Base-by-base conservation (phyloP, 2,113 vertebrate genomes). In the Macquaria australasica region DNA sequence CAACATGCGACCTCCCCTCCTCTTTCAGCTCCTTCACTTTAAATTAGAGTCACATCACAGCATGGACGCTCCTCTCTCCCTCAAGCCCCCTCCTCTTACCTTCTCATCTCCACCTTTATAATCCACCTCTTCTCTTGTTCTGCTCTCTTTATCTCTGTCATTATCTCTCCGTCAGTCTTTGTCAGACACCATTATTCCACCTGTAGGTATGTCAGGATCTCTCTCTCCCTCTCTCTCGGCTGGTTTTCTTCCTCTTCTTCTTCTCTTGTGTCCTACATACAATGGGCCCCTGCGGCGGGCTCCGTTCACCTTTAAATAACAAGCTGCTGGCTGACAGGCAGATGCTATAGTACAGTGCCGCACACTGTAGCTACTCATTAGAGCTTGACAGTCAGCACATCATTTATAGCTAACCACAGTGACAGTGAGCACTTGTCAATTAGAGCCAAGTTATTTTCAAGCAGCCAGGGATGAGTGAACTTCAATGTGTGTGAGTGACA, bases 21-120 rank as follows among this genome's bases (percentile, higher is more conserved):
- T 92, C 87, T 78, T 87, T 91, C 85, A 90, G 79, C 85, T 91
- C 89, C 87, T 91, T 94, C 93, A 90, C 88, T 87, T 92, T 88
- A 92, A 86, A 94, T 94, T 87, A 91, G 73, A 92, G 79, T 92
- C 93, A 92, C 83, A 83, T 77, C 76, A 77, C 72, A 83, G 77
- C 88, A 91, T 79, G 77, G 56, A 73, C 18, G 45, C 79, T 83
- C 73, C 79, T 83, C 73, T 76, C 81, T 51, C 79, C 60, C 83
- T 28, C 37, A 66, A 50, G 14, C 58, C 25, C 55, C 14, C 1
- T 14, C 9, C 81, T 70, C 59, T 72, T 72, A 86, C 79, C 62
- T 83, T 81, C 41, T 41, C 68, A 79, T 70, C 60, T 76, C 58
- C 41, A 84, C 79, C 67, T 67, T 70, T n/a, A 23, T 21, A 80